Percentiles rank a stretch among this genome's conserved stretches.
Evolutionary conservation across 2,113 vertebrate genomes (phyloP).

Genomic region (Erythrolamprus reginae): DNA sequence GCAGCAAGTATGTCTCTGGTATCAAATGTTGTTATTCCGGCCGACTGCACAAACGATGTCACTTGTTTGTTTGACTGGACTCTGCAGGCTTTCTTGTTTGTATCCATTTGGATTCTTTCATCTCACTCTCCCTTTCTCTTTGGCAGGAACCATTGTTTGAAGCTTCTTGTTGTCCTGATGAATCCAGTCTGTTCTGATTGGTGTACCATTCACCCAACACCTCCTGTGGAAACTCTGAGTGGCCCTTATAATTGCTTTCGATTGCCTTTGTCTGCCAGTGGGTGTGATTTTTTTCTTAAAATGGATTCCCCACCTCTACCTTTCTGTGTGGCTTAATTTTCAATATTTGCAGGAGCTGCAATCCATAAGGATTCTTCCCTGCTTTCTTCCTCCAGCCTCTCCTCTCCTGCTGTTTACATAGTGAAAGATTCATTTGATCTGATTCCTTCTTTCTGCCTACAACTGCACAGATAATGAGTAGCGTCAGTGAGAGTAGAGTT

Average conservation of each 20-base stretch:
- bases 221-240: background rate
- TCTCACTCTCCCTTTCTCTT: background rate
- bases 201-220: background rate
- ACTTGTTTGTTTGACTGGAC: conserved; percentile 53
- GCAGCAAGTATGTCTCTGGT: conserved; percentile 27
- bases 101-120: background rate
- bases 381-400: conserved; percentile 6
- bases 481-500: conserved; percentile 58
- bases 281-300: conserved; percentile 28
- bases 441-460: conserved; percentile 37
- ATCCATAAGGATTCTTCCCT: conserved; percentile 20
- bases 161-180: conserved; percentile 19
- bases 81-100: conserved; percentile 37
- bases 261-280: background rate
- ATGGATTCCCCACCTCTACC: conserved; percentile 1
- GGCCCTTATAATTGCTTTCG: background rate
- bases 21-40: conserved; percentile 63
- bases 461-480: conserved; percentile 28
- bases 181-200: background rate
- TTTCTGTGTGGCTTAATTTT: conserved; percentile 22
- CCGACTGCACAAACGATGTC: conserved; percentile 58
- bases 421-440: conserved; percentile 40
- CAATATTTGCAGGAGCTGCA: conserved; percentile 8
- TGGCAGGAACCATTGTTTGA: conserved; percentile 30
- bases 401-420: conserved; percentile 37